These are phyloP conservation scores for Glomeris marginata DNA, from an alignment of 2,888 invertebrate genomes.

Conservation along the genomic window DNA sequence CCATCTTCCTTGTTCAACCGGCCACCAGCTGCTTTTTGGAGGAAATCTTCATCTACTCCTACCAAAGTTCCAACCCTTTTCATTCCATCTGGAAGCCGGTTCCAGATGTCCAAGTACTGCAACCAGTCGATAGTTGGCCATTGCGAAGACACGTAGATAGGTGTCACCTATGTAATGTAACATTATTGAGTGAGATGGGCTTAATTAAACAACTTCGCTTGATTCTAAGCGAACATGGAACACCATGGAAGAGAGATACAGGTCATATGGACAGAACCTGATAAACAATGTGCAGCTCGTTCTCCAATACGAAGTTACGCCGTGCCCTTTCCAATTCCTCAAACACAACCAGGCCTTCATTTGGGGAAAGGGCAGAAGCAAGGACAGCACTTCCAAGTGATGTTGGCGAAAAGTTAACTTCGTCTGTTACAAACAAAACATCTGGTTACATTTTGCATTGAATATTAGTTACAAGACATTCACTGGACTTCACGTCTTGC, in stretches of 20 bases:
- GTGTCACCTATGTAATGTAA: constrained; percentile 52
- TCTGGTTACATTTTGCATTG: neutral
- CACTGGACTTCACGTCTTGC: neutral
- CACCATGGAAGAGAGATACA: no score
- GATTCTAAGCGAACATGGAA: neutral
- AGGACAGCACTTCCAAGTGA: constrained; percentile 83
- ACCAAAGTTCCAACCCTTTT: constrained; percentile 75
- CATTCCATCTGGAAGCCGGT: constrained; percentile 57
- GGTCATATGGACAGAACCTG: no score
- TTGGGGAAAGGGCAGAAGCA: constrained; percentile 83
- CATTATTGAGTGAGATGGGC: no score
- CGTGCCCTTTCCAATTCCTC: constrained; percentile 79
- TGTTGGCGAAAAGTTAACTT: constrained; percentile 42
- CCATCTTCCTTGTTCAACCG: neutral
- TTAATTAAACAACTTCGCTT: neutral
- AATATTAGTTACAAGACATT: neutral
- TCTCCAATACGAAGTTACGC: constrained; percentile 78
- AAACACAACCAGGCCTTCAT: constrained; percentile 77
- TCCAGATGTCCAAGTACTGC: constrained; percentile 57
- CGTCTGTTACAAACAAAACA: neutral
- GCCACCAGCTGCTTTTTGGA: constrained; percentile 48
- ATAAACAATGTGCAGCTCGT: constrained; percentile 88
- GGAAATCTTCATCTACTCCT: constrained; percentile 72
- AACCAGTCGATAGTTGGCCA: constrained; percentile 57
- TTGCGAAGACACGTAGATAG: constrained; percentile 70